Evolutionary conservation across 2,888 invertebrate species (phyloP).

Genomic region (Cosmorhoe ocellata): DNA sequence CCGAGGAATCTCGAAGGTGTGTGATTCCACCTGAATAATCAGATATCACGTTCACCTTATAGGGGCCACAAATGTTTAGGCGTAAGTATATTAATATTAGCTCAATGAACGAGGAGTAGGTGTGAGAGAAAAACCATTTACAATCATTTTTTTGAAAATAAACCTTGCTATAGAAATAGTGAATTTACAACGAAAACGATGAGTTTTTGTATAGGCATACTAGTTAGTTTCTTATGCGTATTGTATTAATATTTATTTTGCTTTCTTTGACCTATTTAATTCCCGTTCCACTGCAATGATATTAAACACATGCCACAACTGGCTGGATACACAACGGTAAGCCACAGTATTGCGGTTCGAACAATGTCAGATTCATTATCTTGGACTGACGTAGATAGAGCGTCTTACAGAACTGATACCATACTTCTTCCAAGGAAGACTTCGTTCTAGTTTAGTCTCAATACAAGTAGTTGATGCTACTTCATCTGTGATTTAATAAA

Average conservation of each 20-base stretch:
- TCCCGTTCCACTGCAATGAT: not conserved
- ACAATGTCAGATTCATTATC: conserved; percentile 50
- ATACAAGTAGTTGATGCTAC: not conserved
- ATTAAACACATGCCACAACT: not conserved
- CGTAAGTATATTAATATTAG: conserved; percentile 7
- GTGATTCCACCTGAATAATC: conserved; percentile 55
- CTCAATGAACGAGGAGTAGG: not conserved
- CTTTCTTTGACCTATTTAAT: not conserved
- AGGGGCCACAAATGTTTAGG: conserved; percentile 45
- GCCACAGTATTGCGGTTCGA: conserved; percentile 42
- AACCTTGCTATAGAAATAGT: too few relatives aligned
- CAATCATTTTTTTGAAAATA: too few relatives aligned
- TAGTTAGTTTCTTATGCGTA: not conserved
- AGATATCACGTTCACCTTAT: conserved; percentile 54
- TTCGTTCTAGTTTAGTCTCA: not conserved
- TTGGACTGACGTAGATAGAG: conserved; percentile 40
- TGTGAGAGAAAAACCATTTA: not conserved
- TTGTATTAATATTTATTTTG: conserved; percentile 2
- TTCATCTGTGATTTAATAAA: too few relatives aligned
- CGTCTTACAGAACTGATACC: conserved; percentile 34
- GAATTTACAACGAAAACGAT: not conserved
- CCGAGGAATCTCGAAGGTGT: conserved; percentile 39
- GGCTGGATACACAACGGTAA: conserved; percentile 33
- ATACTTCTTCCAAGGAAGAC: conserved; percentile 5
- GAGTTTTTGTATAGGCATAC: not conserved